Percentiles rank a stretch among this genome's conserved stretches.
Conservation (phyloP, 2,797 vertebrate genomes). For the Parotocinclus haroldoi region DNA sequence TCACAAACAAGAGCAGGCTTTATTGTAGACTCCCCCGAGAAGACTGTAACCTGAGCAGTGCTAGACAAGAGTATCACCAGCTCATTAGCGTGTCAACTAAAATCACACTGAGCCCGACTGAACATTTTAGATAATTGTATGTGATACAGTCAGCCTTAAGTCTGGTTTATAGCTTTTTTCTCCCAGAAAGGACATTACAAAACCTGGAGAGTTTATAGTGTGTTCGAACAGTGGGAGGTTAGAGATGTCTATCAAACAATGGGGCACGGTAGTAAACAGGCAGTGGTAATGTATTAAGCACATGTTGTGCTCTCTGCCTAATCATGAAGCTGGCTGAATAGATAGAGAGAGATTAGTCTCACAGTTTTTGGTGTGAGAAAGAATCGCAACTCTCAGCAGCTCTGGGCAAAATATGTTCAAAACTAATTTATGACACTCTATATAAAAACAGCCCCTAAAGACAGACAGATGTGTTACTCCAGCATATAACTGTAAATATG, state of each 20-base stretch:
- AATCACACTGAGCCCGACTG: neutral
- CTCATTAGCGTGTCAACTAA: constrained; percentile 9
- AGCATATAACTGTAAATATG: neutral
- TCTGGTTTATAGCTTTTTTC: too few relatives aligned
- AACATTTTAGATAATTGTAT: neutral
- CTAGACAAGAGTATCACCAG: constrained; percentile 8
- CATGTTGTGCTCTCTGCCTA: neutral
- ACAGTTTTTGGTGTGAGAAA: too few relatives aligned
- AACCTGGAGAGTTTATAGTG: too few relatives aligned
- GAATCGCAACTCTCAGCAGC: too few relatives aligned
- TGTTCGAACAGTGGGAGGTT: too few relatives aligned
- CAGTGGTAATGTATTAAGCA: neutral
- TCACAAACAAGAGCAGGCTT: constrained; percentile 33
- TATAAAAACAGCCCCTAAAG: neutral
- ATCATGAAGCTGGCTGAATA: neutral
- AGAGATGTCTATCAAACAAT: neutral
- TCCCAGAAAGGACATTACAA: too few relatives aligned
- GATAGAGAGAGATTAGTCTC: too few relatives aligned
- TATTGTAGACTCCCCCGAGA: constrained; percentile 22
- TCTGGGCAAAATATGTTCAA: too few relatives aligned
- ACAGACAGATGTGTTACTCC: neutral
- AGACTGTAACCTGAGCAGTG: constrained; percentile 3
- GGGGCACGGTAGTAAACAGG: neutral
- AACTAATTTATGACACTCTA: too few relatives aligned
- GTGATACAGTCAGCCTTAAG: too few relatives aligned